A percentile compares a stretch with the other conserved stretches of the same genome.
These are phyloP conservation scores for Pachycephus smyrnensis DNA, from an alignment of 2,888 invertebrate species.

Conservation along the genomic window DNA sequence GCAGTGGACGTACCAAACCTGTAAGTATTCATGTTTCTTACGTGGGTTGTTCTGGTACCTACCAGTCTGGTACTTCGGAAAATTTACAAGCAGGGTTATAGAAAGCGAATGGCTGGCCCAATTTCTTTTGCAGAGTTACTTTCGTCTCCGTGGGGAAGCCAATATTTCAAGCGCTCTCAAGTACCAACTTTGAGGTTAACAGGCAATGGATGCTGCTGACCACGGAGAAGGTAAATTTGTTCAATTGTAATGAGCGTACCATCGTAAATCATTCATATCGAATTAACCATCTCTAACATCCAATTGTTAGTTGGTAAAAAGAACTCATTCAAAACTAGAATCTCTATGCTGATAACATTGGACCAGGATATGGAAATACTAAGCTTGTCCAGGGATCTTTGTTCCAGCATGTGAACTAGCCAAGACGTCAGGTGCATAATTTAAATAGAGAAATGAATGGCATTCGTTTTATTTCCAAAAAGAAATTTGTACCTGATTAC, in stretches of 20 bases:
- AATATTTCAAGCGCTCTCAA: conserved; percentile 59
- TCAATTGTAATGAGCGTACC: conserved; percentile 63
- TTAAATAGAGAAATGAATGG: not conserved
- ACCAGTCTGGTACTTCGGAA: not conserved
- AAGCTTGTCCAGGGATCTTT: not conserved
- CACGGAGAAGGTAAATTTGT: conserved; percentile 63
- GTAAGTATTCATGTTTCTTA: not conserved
- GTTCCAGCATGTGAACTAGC: not conserved
- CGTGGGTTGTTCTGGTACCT: too few relatives aligned
- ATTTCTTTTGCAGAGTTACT: conserved; percentile 54
- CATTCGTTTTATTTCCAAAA: not conserved
- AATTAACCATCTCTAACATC: conserved; percentile 25
- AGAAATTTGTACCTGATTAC: not conserved
- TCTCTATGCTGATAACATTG: not conserved
- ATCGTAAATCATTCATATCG: conserved; percentile 63
- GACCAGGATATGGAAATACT: not conserved
- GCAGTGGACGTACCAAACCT: not conserved
- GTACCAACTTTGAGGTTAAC: conserved; percentile 62
- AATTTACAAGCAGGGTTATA: not conserved
- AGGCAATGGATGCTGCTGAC: conserved; percentile 60
- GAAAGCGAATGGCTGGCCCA: not conserved
- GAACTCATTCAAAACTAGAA: not conserved
- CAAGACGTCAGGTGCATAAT: not conserved
- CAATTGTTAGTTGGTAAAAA: not conserved
- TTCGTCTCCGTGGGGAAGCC: conserved; percentile 60